phyloP scores from a whole-genome alignment of 2,797 vertebrate genomes.

The Tokudaia muenninki region DNA sequence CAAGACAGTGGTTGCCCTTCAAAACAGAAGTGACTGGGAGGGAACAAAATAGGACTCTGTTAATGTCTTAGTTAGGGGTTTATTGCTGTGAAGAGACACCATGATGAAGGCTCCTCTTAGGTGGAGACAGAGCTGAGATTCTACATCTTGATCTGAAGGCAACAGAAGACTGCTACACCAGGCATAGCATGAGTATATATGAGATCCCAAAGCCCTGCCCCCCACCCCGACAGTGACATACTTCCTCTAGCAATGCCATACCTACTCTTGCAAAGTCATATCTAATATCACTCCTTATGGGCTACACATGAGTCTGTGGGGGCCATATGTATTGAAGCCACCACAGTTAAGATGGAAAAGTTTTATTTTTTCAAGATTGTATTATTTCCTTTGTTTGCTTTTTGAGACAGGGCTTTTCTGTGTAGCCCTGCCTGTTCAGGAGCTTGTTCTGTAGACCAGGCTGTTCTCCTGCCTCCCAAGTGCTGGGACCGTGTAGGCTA shows the following conservation, averaged over 20 bases:
- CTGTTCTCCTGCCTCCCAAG: not conserved
- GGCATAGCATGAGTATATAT: not conserved
- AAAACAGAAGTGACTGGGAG: not conserved
- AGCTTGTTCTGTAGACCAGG: not conserved
- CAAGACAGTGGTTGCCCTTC: not conserved
- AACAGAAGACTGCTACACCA: not conserved
- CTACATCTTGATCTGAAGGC: not conserved
- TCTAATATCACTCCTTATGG: not conserved
- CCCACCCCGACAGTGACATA: too few species aligned
- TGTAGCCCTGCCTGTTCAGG: not conserved
- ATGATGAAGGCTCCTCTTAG: not conserved
- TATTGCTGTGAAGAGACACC: not conserved
- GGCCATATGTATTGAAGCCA: not conserved
- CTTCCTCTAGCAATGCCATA: not conserved
- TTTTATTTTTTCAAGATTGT: not conserved
- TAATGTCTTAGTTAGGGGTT: not conserved
- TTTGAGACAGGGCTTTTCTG: not conserved
- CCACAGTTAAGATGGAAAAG: not conserved
- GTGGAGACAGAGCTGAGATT: not conserved
- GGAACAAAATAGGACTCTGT: not conserved
- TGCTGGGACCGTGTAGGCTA: not conserved
- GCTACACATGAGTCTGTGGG: not conserved
- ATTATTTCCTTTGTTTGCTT: not conserved
- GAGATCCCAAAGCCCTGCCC: not conserved
- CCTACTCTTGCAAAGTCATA: not conserved